These are phyloP conservation scores for Stratiolaelaps scimitus DNA, from an alignment of 1,140 invertebrate genomes.

Conservation along the genomic window DNA sequence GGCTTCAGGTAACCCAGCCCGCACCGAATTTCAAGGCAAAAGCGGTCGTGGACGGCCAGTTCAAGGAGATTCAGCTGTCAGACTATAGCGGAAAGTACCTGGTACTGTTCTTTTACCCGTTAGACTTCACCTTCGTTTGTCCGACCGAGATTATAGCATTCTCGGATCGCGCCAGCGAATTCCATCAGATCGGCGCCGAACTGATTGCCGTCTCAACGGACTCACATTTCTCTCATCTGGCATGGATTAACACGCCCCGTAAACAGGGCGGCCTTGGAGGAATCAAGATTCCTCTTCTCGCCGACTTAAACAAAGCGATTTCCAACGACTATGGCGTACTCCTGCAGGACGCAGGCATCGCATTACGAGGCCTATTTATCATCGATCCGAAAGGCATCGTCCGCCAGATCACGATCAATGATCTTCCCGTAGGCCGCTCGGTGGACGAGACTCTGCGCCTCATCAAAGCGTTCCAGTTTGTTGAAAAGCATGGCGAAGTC, in stretches of 20 bases:
- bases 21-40: constrained; percentile 48
- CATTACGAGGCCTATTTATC: constrained; percentile 44
- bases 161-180: constrained; percentile 61
- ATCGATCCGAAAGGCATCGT: constrained; percentile 54
- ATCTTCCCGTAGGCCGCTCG: constrained; percentile 79
- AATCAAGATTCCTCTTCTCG: constrained; percentile 74
- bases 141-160: constrained; percentile 82
- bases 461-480: constrained; percentile 82
- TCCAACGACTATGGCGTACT: constrained; percentile 74
- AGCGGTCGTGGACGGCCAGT: constrained; percentile 49
- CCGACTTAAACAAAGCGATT: constrained; percentile 81
- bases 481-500: constrained; percentile 84
- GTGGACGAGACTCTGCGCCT: constrained; percentile 79
- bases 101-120: constrained; percentile 52
- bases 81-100: constrained; percentile 53
- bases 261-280: constrained; percentile 73
- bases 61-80: constrained; percentile 47
- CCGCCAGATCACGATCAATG: constrained; percentile 47
- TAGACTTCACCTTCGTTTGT: constrained; percentile 70
- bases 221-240: constrained; percentile 72
- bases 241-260: constrained; percentile 55
- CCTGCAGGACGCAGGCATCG: constrained; percentile 54
- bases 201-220: constrained; percentile 68
- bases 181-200: constrained; percentile 51
- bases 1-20: constrained; percentile 39